A percentile compares a stretch with the other conserved stretches of the same genome.
phyloP scores from a whole-genome alignment of 2,888 invertebrate genomes.

The Ephialtes manifestator region DNA sequence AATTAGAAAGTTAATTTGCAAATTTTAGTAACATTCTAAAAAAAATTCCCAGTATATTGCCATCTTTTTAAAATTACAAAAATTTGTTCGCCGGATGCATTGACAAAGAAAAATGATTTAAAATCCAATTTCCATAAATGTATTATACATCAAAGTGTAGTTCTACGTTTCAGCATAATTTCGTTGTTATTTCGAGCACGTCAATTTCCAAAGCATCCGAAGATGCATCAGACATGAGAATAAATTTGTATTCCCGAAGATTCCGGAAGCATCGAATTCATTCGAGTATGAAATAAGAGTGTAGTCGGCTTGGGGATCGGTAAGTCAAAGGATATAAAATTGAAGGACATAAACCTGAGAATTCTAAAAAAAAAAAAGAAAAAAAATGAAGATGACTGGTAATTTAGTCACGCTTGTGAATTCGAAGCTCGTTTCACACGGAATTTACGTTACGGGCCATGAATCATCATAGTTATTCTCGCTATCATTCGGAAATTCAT shows the following conservation, averaged over 20 bases:
- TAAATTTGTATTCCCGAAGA: constrained; percentile 7
- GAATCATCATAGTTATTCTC: constrained; percentile 13
- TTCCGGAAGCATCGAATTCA: constrained; percentile 45
- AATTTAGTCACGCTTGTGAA: constrained; percentile 48
- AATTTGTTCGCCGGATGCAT: not conserved
- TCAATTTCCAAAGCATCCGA: not conserved
- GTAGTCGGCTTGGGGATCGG: not conserved
- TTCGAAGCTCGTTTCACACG: constrained; percentile 32
- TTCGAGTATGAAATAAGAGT: constrained; percentile 54
- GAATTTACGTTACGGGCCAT: constrained; percentile 17
- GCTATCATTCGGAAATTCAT: constrained; percentile 24
- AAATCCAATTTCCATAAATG: not conserved
- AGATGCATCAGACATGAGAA: constrained; percentile 24
- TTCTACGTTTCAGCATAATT: not conserved
- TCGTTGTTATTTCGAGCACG: not conserved
- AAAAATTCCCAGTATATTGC: not conserved
- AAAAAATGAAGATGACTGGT: constrained; percentile 22
- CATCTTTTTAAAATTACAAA: not conserved
- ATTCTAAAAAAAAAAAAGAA: not conserved
- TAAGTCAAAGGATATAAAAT: constrained; percentile 3
- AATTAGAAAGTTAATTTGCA: too few species aligned
- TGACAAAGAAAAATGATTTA: not conserved
- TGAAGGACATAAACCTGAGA: not conserved
- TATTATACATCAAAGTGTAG: not conserved
- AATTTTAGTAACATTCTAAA: too few species aligned